A percentile compares a stretch with the other conserved stretches of the same genome.
phyloP scores from a whole-genome alignment of 2,888 invertebrate species.

The Lumbricus terrestris region DNA sequence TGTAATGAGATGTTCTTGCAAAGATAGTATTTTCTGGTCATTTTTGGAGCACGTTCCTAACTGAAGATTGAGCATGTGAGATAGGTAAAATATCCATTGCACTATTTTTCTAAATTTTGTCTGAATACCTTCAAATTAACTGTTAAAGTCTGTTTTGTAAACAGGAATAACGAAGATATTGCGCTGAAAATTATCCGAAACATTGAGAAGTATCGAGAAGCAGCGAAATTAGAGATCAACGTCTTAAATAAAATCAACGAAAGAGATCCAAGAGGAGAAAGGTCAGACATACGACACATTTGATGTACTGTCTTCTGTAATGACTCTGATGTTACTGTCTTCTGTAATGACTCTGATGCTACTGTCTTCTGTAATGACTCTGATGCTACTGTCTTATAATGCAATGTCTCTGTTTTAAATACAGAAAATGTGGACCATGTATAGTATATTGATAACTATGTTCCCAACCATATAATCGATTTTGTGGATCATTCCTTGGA shows the following conservation, averaged over 20 bases:
- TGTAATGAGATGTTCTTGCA: neutral
- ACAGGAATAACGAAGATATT: slow-evolving; percentile 42
- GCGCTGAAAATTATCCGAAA: slow-evolving; percentile 99
- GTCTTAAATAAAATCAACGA: slow-evolving; percentile 93
- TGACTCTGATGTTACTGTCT: neutral
- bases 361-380: neutral
- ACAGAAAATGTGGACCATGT: neutral
- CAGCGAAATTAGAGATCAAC: slow-evolving; percentile 97
- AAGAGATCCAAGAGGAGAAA: slow-evolving; percentile 88
- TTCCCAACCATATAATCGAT: neutral
- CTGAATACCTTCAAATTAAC: neutral
- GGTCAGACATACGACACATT: slow-evolving; percentile 78
- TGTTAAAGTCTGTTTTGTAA: neutral
- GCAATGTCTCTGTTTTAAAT: neutral
- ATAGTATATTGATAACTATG: neutral
- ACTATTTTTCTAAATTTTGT: neutral
- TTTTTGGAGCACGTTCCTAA: neutral
- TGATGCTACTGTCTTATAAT: neutral
- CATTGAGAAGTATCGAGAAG: slow-evolving; percentile 98
- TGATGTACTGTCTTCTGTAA: neutral
- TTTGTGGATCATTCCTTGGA: neutral
- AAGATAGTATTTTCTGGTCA: neutral
- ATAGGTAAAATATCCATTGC: neutral
- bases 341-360: neutral
- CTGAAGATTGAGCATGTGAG: neutral